Evolutionary conservation across 2,888 invertebrate genomes (phyloP), one percentile per base, ranked within the genome.

Genomic region (Agriopis marginaria): DNA sequence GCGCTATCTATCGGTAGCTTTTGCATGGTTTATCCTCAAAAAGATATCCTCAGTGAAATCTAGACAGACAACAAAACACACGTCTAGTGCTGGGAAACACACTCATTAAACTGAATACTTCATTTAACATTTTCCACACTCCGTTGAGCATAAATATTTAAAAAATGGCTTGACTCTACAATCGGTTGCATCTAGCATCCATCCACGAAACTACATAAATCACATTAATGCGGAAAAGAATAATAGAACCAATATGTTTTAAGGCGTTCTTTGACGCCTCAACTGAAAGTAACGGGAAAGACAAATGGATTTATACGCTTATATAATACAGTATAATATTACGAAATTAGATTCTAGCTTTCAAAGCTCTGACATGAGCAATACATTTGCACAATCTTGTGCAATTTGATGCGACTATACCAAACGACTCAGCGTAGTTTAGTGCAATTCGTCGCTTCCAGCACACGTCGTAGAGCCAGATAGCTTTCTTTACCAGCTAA

Each of bases 231-330:
- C 79, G 74, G 68, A 64, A 72, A 76, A 0, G 0, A 17, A 58
- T 17, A n/a, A 32, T 32, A 7, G 12, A 58, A 45, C 32, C 44
- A 45, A 58, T 45, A 12, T 9, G 12, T 68, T 77, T 71, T 77
- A 81, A 83, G 76, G 76, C 76, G 51, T 78, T 77, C 77, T 77
- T 70, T 73, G 73, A 78, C 75, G 74, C 76, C 72, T 77, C 76
- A 86, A 90, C 82, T 80, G 84, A 89, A 86, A 86, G 77, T 78
- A 86, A 90, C 84, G 89, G 92, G 91, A 91, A 91, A 93, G 92
- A 93, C 92, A 93, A 93, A 93, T 93, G 92, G 93, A 93, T 93
- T 91, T 90, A 91, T 87, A 89, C 88, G 83, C 86, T 88, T 91
- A 90, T 82, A 89, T 87, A 86, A 84, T 89, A 91, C 89, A 91